Conservation (phyloP, 2,797 vertebrate genomes). For the Lithobates pipiens region DNA sequence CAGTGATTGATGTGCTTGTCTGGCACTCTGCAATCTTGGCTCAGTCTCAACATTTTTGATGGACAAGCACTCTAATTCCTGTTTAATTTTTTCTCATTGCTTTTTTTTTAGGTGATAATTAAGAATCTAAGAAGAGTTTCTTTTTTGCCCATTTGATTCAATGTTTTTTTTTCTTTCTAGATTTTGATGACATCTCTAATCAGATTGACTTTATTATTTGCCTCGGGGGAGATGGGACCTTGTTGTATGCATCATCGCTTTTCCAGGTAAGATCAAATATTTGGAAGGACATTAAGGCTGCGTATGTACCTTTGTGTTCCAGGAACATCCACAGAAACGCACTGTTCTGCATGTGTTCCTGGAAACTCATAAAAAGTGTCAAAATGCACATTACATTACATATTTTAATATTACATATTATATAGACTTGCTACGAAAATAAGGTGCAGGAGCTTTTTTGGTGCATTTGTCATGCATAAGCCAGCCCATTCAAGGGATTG, state of each 20-base stretch:
- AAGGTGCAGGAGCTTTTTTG: too few species aligned
- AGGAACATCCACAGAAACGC: too few species aligned
- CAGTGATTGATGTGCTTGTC: too few species aligned
- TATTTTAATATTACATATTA: too few species aligned
- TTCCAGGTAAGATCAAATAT: slow-evolving; percentile 81
- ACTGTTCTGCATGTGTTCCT: too few species aligned
- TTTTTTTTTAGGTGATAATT: not conserved
- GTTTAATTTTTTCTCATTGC: not conserved
- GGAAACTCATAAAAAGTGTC: too few species aligned
- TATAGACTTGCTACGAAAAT: too few species aligned
- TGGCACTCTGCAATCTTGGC: not conserved
- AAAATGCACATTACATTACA: too few species aligned
- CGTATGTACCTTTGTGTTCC: too few species aligned
- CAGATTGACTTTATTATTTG: slow-evolving; percentile 95
- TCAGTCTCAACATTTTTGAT: not conserved
- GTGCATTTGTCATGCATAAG: too few species aligned
- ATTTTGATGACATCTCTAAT: slow-evolving; percentile 94
- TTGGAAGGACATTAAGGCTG: not conserved
- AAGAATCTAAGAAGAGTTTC: not conserved
- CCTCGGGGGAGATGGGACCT: slow-evolving; percentile 91
- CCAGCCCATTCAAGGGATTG: too few species aligned
- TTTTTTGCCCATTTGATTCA: too few species aligned
- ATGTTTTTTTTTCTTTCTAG: slow-evolving; percentile 68
- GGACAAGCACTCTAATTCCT: not conserved
- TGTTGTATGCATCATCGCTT: slow-evolving; percentile 92